Evolutionary conservation across 2,888 invertebrate species (phyloP).

Genomic region (Noctuana brunneofusca): DNA sequence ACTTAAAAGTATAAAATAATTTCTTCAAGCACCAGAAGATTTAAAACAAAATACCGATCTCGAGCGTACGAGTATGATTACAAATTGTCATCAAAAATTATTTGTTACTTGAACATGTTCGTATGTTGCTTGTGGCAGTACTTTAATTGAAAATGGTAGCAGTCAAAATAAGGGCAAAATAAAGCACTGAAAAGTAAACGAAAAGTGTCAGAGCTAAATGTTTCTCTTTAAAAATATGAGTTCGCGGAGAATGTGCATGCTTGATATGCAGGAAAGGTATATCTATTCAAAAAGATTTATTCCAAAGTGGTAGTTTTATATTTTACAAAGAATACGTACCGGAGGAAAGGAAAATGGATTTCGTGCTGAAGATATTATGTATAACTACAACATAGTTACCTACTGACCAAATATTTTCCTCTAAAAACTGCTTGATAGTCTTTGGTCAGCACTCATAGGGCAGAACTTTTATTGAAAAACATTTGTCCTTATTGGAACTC

Average conservation of each 20-base stretch:
- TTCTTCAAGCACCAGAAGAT: too few relatives aligned
- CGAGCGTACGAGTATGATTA: too few relatives aligned
- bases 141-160: too few relatives aligned
- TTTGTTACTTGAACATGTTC: too few relatives aligned
- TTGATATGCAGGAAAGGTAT: constrained; percentile 29
- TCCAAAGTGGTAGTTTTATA: constrained; percentile 32
- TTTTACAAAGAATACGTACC: constrained; percentile 28
- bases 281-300: constrained; percentile 34
- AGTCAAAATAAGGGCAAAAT: background rate
- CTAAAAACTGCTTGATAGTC: constrained; percentile 5
- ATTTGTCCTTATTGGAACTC: constrained; percentile 21
- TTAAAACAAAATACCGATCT: too few relatives aligned
- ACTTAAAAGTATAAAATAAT: too few relatives aligned
- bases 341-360: constrained; percentile 32
- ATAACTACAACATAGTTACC: constrained; percentile 13
- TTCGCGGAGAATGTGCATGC: constrained; percentile 15
- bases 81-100: too few relatives aligned
- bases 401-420: constrained; percentile 12
- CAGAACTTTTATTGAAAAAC: constrained; percentile 23
- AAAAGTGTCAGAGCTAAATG: constrained; percentile 13
- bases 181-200: constrained; percentile 10
- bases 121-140: too few relatives aligned
- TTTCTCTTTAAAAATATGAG: constrained; percentile 24
- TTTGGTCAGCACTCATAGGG: constrained; percentile 13
- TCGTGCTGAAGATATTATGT: constrained; percentile 25